Conservation (phyloP, 2,113 vertebrate species). For the Prietella phreatophila region DNA sequence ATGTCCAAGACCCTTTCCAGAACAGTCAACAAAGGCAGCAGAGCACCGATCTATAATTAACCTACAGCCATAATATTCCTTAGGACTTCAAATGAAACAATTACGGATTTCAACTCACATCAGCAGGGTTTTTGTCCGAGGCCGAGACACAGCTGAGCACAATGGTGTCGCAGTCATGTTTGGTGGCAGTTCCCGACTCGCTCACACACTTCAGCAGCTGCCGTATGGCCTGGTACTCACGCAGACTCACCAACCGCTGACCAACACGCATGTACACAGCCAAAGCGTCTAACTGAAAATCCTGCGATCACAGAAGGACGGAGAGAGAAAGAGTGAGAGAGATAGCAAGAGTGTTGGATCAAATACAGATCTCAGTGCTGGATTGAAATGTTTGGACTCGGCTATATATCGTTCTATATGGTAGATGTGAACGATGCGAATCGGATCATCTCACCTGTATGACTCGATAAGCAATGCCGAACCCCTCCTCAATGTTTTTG, state of each 20-base stretch:
- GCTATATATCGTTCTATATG: background rate
- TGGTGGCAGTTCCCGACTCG: slow-evolving; percentile 89
- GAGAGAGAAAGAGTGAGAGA: background rate
- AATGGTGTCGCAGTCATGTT: slow-evolving; percentile 86
- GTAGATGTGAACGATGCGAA: background rate
- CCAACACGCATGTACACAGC: slow-evolving; percentile 84
- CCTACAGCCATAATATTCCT: background rate
- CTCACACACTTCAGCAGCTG: slow-evolving; percentile 94
- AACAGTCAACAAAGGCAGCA: background rate
- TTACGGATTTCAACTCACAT: slow-evolving; percentile 71
- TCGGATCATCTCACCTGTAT: slow-evolving; percentile 80
- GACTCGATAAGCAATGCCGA: slow-evolving; percentile 95
- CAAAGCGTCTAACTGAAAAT: slow-evolving; percentile 91
- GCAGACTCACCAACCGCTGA: slow-evolving; percentile 80
- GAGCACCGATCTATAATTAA: background rate
- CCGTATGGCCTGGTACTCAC: slow-evolving; percentile 81
- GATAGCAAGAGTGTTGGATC: background rate
- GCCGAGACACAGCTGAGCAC: slow-evolving; percentile 84
- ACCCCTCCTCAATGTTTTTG: slow-evolving; percentile 96
- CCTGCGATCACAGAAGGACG: slow-evolving; percentile 66
- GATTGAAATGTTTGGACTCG: background rate
- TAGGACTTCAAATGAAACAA: no score
- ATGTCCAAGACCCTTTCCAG: background rate
- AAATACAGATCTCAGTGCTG: background rate
- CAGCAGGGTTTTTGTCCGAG: slow-evolving; percentile 79